phyloP scores from a whole-genome alignment of 2,113 vertebrate species.

The Uria lomvia region DNA sequence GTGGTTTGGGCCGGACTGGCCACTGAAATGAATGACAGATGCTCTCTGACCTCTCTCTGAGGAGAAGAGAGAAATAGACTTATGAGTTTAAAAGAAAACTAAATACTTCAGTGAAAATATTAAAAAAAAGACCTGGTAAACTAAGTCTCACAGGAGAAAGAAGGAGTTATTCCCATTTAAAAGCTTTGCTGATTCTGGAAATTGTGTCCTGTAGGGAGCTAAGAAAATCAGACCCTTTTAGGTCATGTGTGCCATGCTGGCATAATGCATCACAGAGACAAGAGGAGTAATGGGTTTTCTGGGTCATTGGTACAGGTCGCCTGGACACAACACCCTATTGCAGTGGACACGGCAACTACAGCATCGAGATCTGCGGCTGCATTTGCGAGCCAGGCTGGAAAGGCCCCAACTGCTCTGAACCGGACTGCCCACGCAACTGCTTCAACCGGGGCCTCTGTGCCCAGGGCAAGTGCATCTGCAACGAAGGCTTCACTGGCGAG shows the following conservation, averaged over 20 bases:
- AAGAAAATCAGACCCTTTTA: background rate
- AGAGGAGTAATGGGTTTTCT: background rate
- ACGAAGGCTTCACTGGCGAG: constrained; percentile 80
- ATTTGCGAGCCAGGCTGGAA: constrained; percentile 78
- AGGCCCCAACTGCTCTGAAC: constrained; percentile 77
- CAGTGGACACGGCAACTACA: constrained; percentile 91
- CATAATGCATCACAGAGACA: no score
- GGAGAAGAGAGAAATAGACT: background rate
- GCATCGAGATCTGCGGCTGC: constrained; percentile 77
- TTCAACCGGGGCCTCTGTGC: constrained; percentile 64
- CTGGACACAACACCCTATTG: constrained; percentile 89
- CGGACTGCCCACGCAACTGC: constrained; percentile 60
- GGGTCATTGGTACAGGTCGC: constrained; percentile 71
- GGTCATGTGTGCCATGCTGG: fast-evolving
- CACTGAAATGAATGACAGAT: background rate
- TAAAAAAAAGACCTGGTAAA: background rate
- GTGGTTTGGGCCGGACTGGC: background rate
- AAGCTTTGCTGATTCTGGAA: background rate
- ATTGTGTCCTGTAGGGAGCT: background rate
- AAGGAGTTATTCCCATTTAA: background rate
- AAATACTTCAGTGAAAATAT: background rate
- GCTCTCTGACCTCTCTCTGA: background rate
- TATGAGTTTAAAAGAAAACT: background rate
- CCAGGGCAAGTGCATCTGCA: constrained; percentile 82
- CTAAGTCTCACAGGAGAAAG: background rate